Percentiles rank a stretch among this genome's conserved stretches.
phyloP scores from a whole-genome alignment of 1,140 invertebrate genomes.

The Caerostris extrusa region DNA sequence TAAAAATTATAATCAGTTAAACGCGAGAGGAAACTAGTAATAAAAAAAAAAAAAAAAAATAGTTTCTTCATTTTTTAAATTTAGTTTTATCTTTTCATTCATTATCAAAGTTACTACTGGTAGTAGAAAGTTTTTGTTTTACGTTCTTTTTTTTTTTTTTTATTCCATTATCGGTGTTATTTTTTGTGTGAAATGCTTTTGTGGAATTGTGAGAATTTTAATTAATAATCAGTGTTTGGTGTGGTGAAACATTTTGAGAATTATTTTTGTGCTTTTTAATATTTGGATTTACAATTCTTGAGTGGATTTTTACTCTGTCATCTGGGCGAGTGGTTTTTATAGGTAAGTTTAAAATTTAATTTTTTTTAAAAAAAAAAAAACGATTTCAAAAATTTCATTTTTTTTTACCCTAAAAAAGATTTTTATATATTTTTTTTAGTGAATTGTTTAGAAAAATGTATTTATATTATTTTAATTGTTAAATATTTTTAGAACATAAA shows the following conservation, averaged over 20 bases:
- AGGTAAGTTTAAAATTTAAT: no score
- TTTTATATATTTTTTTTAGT: no score
- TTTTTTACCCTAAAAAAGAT: no score
- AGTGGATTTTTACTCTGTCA: no score
- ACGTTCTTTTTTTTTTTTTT: not conserved
- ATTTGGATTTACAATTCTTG: no score
- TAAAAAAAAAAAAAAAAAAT: not conserved
- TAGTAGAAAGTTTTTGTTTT: not conserved
- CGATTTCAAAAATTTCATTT: no score
- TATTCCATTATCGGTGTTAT: not conserved
- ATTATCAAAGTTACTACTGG: not conserved
- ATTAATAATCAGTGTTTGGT: no score
- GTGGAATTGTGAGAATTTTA: not conserved
- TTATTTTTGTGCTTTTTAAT: not conserved
- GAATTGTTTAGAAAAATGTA: no score
- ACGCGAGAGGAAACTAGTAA: not conserved
- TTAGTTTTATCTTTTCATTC: constrained; percentile 5
- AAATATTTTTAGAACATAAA: no score
- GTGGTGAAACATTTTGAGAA: not conserved
- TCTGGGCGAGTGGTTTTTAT: no score
- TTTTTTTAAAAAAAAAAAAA: no score
- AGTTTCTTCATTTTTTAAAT: constrained; percentile 31
- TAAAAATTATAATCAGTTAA: constrained; percentile 13
- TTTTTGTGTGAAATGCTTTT: not conserved
- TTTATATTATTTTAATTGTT: no score